Evolutionary conservation across 2,113 vertebrate species (phyloP).

Genomic region (Rousettus leschenaultii): DNA sequence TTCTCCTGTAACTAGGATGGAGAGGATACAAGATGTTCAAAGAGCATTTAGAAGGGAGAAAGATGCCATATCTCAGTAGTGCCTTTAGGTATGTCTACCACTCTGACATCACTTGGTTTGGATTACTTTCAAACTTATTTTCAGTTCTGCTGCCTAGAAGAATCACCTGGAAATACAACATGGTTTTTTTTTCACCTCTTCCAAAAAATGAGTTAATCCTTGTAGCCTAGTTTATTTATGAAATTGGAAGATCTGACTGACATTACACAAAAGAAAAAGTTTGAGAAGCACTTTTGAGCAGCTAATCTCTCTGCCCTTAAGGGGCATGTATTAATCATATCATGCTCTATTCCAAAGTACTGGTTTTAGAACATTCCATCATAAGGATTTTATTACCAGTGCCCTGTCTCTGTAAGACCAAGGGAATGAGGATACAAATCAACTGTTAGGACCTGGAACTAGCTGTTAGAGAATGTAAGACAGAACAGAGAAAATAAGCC

Average conservation of each 20-base stretch:
- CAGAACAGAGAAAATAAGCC: not conserved
- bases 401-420: not conserved
- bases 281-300: not conserved
- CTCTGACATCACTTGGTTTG: not conserved
- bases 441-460: not conserved
- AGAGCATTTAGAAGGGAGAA: not conserved
- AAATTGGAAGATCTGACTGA: not conserved
- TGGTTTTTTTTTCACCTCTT: not conserved
- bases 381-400: conserved; percentile 26
- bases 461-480: not conserved
- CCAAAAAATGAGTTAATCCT: conserved; percentile 25
- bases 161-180: conserved; percentile 30
- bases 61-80: not conserved
- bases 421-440: not conserved
- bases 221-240: not conserved
- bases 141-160: not conserved
- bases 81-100: not conserved
- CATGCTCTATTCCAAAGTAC: not conserved
- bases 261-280: not conserved
- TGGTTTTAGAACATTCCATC: conserved; percentile 32
- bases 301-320: not conserved
- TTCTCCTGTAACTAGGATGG: not conserved
- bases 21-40: not conserved
- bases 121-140: conserved; percentile 42
- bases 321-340: not conserved